Evolutionary conservation across 2,888 invertebrate species (phyloP).

Genomic region (Orchestes rusci): DNA sequence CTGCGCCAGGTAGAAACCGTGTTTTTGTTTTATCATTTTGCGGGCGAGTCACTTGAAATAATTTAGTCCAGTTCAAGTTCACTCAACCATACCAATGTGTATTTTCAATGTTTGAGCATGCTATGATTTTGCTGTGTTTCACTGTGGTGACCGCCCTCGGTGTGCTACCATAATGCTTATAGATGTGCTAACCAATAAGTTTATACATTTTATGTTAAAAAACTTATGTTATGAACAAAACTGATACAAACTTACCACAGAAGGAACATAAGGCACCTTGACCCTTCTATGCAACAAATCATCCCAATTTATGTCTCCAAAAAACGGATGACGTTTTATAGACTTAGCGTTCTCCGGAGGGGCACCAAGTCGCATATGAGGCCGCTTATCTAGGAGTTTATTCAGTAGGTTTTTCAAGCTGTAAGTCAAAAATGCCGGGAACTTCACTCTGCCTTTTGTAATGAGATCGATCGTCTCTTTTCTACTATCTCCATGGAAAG

Average conservation of each 20-base stretch:
- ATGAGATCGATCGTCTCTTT: conserved; percentile 99
- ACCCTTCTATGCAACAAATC: conserved; percentile 81
- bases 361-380: conserved; percentile 80
- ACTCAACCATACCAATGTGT: no score
- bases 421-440: conserved; percentile 91
- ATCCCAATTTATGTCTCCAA: conserved; percentile 91
- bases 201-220: no score
- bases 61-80: no score
- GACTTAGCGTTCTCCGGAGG: conserved; percentile 78
- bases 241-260: conserved; percentile 72
- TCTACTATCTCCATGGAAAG: conserved; percentile 94
- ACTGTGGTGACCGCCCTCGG: no score
- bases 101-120: no score
- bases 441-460: conserved; percentile 85
- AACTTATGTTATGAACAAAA: no score
- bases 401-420: conserved; percentile 94
- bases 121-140: no score
- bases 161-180: no score
- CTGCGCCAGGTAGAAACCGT: no score
- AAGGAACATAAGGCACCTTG: conserved; percentile 95
- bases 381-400: conserved; percentile 76
- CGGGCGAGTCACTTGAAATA: no score
- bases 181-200: no score
- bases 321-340: conserved; percentile 89
- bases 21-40: no score